These are phyloP conservation scores for Hecatera dysodea DNA, from an alignment of 2,888 invertebrate genomes.

Conservation along the genomic window DNA sequence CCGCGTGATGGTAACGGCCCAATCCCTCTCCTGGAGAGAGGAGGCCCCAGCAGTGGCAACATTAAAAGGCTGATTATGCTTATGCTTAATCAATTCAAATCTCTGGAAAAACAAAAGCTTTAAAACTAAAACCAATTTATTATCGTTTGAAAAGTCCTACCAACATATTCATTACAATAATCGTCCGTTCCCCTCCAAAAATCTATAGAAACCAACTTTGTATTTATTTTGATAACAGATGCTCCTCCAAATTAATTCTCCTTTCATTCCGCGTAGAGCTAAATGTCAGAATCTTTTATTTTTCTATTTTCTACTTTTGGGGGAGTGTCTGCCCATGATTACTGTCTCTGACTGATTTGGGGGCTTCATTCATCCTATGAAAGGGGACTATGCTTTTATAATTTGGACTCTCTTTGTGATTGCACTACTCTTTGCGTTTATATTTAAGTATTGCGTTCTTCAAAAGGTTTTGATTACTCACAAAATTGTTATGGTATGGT, in stretches of 20 bases:
- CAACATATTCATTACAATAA: constrained; percentile 7
- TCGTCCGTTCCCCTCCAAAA: constrained; percentile 3
- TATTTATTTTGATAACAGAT: constrained; percentile 45
- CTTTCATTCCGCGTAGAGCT: constrained; percentile 30
- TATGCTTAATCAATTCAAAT: neutral
- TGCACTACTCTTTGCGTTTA: constrained; percentile 29
- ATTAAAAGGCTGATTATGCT: too few species aligned
- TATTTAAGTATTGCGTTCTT: constrained; percentile 10
- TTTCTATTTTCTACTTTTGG: constrained; percentile 46
- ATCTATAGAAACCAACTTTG: constrained; percentile 10
- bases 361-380: constrained; percentile 34
- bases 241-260: constrained; percentile 42
- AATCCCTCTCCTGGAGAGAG: too few species aligned
- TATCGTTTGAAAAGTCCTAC: too few species aligned
- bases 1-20: too few species aligned
- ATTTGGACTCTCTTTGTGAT: constrained; percentile 34
- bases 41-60: too few species aligned
- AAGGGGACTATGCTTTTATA: constrained; percentile 22
- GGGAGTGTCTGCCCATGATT: constrained; percentile 48
- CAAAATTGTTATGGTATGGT: neutral
- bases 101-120: neutral
- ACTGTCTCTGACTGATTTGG: constrained; percentile 52
- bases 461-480: constrained; percentile 36
- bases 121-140: neutral
- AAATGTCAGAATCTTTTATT: constrained; percentile 49